Evolutionary conservation across 2,888 invertebrate species (phyloP).

Genomic region (Phragmatobia fuliginosa): DNA sequence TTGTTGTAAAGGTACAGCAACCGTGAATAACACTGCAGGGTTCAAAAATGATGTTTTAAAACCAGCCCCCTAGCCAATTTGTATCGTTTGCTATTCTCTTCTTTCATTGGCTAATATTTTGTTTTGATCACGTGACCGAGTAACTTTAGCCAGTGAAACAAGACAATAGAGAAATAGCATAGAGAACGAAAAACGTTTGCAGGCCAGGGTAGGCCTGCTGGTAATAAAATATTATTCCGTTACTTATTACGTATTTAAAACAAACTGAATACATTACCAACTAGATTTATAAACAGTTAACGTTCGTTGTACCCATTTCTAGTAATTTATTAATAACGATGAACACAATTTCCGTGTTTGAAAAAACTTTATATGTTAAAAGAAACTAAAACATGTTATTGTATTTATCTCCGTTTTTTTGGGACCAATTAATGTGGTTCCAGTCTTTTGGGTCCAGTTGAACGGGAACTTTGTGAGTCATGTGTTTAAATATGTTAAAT

Average conservation of each 20-base stretch:
- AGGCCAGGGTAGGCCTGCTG: not conserved
- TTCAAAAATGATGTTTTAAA: no score
- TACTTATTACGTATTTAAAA: slow-evolving; percentile 6
- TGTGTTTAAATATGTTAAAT: not conserved
- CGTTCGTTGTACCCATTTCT: slow-evolving; percentile 15
- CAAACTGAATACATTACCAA: slow-evolving; percentile 8
- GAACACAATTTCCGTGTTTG: not conserved
- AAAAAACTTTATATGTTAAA: not conserved
- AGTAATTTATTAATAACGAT: not conserved
- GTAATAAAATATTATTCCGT: slow-evolving; percentile 7
- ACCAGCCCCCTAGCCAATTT: no score
- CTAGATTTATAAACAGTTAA: slow-evolving; percentile 11
- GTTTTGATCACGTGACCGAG: no score
- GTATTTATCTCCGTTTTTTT: not conserved
- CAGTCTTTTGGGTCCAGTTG: not conserved
- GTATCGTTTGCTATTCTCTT: no score
- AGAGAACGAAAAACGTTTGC: no score
- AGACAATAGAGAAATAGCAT: no score
- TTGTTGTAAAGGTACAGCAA: no score
- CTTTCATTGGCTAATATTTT: no score
- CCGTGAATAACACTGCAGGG: no score
- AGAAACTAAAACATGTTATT: not conserved
- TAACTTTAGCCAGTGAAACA: no score
- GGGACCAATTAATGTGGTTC: not conserved
- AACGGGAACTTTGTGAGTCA: not conserved